These are phyloP conservation scores for Xanthia togata DNA, from an alignment of 2,888 invertebrate genomes.

Conservation along the genomic window DNA sequence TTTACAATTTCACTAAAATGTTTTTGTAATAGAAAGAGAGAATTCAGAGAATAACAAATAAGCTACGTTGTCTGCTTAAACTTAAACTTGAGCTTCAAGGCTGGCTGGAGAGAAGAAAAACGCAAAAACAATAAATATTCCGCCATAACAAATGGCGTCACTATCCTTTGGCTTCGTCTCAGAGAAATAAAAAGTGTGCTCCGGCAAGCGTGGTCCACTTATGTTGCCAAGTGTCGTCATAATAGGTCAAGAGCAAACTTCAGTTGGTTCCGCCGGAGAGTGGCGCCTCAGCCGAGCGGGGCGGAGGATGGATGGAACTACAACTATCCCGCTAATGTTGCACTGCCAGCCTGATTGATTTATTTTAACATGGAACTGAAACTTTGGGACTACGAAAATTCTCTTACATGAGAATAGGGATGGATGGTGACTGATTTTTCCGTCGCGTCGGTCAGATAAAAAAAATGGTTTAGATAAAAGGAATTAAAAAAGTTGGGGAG, in stretches of 20 bases:
- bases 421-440: no score
- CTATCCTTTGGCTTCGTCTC: constrained; percentile 51
- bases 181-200: constrained; percentile 50
- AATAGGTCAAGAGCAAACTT: constrained; percentile 61
- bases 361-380: constrained; percentile 28
- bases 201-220: constrained; percentile 53
- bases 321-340: constrained; percentile 41
- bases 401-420: constrained; percentile 1
- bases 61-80: constrained; percentile 7
- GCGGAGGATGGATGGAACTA: constrained; percentile 20
- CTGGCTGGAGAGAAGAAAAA: constrained; percentile 2
- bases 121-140: constrained; percentile 27
- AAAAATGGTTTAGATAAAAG: no score
- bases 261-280: constrained; percentile 33
- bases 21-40: not conserved
- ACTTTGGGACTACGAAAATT: constrained; percentile 3
- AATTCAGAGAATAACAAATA: constrained; percentile 22
- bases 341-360: constrained; percentile 35
- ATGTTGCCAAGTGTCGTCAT: constrained; percentile 55
- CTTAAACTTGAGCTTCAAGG: constrained; percentile 30
- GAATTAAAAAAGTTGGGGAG: no score
- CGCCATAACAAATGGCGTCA: constrained; percentile 29
- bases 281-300: constrained; percentile 24
- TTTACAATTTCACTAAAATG: constrained; percentile 22
- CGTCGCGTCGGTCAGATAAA: no score